Base-by-base conservation (phyloP, 1,140 invertebrate genomes). In the Meteorus sp. region DNA sequence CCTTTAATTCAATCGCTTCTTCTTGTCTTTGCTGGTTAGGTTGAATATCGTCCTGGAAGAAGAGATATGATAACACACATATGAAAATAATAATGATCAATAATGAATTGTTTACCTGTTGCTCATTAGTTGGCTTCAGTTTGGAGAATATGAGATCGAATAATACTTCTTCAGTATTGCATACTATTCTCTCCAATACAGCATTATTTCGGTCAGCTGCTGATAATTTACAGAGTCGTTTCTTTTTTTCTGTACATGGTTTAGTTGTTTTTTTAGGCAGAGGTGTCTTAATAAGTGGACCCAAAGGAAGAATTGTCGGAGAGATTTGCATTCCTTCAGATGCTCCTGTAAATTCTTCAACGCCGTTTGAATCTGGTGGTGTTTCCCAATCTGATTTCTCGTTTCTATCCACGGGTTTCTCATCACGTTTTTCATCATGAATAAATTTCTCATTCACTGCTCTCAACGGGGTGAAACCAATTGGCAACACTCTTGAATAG, bases 271-370 rank as follows among this genome's bases (percentile, higher is more conserved):
- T 64, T 2, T 55, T 53, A 0, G 53, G 27, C 11, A 56, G 51
- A 1, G 76, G 76, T 1, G 77, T 79, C 31, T 57, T 73, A n/a
- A 80, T 79, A 3, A 65, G 55, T 11, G 72, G 70, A 2, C 78
- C 78, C 4, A 78, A 41, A 7, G 77, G 74, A 56, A 80, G 61
- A 22, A 80, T 51, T 15, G 33, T 15, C 3, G 73, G 69, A 6
- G 37, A 53, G 7, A 69, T 65, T 3, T 61, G 60, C 7, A 57
- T 20, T 0, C 54, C 52, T 1, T 60, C 56, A 11, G 62, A 62
- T 13, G 64, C 13, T 31, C 69, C 68, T n/a, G 70, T 59, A 29
- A 64, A 17, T 29, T 63, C 45, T 25, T 60, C 31, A 1, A 33
- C 23, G 13, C 35, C 25, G 2, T n/a, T 43, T 23, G 23, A 25